Conservation (phyloP, 2,888 invertebrate species). For the Xestia xanthographa region DNA sequence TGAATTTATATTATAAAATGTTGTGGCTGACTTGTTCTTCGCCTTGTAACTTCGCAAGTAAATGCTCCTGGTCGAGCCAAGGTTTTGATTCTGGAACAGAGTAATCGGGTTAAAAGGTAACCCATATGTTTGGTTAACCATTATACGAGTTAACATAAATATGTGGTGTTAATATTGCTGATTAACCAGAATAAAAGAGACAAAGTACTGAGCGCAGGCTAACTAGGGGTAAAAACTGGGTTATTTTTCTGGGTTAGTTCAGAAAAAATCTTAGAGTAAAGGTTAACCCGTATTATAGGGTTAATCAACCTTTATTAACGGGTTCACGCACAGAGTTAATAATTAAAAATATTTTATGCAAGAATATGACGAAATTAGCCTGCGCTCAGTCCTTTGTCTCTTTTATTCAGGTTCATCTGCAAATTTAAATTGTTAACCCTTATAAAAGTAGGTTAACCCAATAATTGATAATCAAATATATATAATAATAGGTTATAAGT, state of each 20-base stretch:
- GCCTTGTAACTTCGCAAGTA: neutral
- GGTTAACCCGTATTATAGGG: neutral
- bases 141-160: neutral
- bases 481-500: no score
- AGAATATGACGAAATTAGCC: neutral
- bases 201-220: no score
- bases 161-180: neutral
- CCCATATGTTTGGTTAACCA: neutral
- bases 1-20: constrained; percentile 34
- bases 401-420: neutral
- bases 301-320: neutral
- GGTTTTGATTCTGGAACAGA: neutral
- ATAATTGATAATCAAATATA: no score
- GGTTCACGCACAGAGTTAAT: neutral
- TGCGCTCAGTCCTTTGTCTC: neutral
- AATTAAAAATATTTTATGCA: neutral
- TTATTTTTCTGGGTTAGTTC: neutral
- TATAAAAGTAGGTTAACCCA: neutral
- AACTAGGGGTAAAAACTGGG: neutral
- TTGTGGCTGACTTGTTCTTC: neutral
- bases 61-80: neutral
- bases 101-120: neutral
- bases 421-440: neutral
- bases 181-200: neutral
- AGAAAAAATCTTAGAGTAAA: neutral